phyloP scores from a whole-genome alignment of 2,113 vertebrate species.

The Psittacula cyanocephala region DNA sequence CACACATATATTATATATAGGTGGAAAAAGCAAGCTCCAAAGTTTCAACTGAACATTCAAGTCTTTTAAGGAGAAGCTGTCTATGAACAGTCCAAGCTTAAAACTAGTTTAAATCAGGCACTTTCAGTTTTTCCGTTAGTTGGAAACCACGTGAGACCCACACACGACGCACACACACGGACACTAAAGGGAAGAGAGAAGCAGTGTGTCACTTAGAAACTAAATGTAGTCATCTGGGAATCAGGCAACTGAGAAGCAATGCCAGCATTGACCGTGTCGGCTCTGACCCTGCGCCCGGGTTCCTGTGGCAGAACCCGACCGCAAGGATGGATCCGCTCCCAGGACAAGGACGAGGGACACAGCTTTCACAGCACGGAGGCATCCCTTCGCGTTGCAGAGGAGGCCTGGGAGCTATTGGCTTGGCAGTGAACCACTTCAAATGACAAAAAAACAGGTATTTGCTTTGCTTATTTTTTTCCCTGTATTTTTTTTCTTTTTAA shows the following conservation, averaged over 20 bases:
- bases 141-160: conserved; percentile 79
- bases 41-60: conserved; percentile 93
- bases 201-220: conserved; percentile 72
- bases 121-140: conserved; percentile 92
- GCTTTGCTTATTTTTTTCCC: conserved; percentile 40
- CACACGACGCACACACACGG: conserved; percentile 16
- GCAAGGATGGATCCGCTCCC: conserved; percentile 62
- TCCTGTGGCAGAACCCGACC: background rate
- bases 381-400: conserved; percentile 73
- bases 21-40: conserved; percentile 88
- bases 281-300: background rate
- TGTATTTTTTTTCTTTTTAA: conserved; percentile 52
- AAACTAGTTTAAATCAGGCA: conserved; percentile 93
- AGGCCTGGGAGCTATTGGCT: conserved; percentile 88
- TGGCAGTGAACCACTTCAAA: conserved; percentile 99
- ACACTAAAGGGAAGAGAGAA: conserved; percentile 34
- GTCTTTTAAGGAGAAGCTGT: conserved; percentile 91
- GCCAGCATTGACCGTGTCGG: background rate
- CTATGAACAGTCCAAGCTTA: conserved; percentile 88
- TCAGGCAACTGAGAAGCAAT: conserved; percentile 81
- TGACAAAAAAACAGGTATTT: conserved; percentile 85
- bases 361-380: conserved; percentile 68
- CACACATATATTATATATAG: conserved; percentile 60
- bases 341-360: conserved; percentile 70
- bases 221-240: conserved; percentile 70